Evolutionary conservation across 1,140 invertebrate species (phyloP), one percentile per base, ranked within the genome.

Genomic region (Panagrolaimus sp.): DNA sequence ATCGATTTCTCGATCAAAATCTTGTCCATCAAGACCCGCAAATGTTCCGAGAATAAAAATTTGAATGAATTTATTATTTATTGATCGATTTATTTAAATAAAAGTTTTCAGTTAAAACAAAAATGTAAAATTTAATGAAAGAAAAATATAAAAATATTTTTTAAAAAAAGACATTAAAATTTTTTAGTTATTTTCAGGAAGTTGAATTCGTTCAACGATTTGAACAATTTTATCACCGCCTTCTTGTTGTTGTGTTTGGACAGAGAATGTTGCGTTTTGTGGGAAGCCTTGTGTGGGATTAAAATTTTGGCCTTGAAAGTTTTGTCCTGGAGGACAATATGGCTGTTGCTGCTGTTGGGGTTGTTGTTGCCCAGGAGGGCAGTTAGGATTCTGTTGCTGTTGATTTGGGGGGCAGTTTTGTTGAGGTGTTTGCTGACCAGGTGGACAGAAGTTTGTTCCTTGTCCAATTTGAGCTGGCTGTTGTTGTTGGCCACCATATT

Each of bases 11-110:
- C 44, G 63, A 27, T 64, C 38, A 45, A 46, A 43, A 25, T 16
- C 14, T 43, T 46, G 27, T 46, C 38, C 63, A 11, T 11, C n/a
- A 44, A 38, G 31, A 38, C 31, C 31, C 7, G 20, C 38, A 25
- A 27, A 20, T 20, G 65, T 66, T n/a, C 65, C 65, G 65, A 66
- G 51, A 57, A 66, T 66, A 20, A 66, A 66, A 47, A 44, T 66
- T 23, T 27, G 9, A 27, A 57, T n/a, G n/a, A n/a, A n/a, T n/a
- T n/a, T n/a, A n/a, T n/a, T n/a, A n/a, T n/a, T n/a, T n/a, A n/a
- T n/a, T n/a, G n/a, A n/a, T n/a, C n/a, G n/a, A n/a, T n/a, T n/a
- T n/a, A n/a, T n/a, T n/a, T n/a, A n/a, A n/a, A n/a, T n/a, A n/a
- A n/a, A n/a, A n/a, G n/a, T n/a, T n/a, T n/a, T n/a, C n/a, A n/a